Percentiles rank a stretch among this genome's conserved stretches.
Evolutionary conservation across 2,888 invertebrate species (phyloP).

Genomic region (Drosophila pseudotakahashii): DNA sequence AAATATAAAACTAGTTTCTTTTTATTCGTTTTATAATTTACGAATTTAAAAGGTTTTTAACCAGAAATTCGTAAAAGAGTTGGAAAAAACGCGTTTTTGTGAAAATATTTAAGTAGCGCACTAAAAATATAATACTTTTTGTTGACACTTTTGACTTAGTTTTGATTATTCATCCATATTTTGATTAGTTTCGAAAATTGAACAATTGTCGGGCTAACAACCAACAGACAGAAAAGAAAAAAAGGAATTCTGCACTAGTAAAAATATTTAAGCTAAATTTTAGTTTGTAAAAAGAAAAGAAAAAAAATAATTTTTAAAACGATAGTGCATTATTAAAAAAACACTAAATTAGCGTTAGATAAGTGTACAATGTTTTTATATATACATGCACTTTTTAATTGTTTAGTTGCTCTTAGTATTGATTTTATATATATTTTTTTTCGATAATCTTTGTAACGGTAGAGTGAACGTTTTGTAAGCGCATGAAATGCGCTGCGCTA

Average conservation of each 20-base stretch:
- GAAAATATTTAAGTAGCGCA: no score
- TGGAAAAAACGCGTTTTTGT: no score
- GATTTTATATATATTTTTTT: constrained; percentile 48
- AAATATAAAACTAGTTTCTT: no score
- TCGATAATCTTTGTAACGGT: constrained; percentile 17
- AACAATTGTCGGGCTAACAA: background rate
- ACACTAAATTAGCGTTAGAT: constrained; percentile 29
- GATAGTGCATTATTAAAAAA: constrained; percentile 35
- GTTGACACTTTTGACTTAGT: background rate
- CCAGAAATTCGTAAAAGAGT: no score
- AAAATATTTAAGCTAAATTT: constrained; percentile 56
- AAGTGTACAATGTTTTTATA: constrained; percentile 45
- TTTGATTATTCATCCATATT: background rate
- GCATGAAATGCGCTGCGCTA: constrained; percentile 69
- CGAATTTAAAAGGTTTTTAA: no score
- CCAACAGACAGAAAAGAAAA: background rate
- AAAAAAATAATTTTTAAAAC: constrained; percentile 34
- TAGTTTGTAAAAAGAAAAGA: constrained; percentile 50
- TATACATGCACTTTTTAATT: constrained; percentile 17
- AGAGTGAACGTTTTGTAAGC: constrained; percentile 38
- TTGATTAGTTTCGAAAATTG: background rate
- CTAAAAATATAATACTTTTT: background rate
- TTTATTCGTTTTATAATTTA: no score
- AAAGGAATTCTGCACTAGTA: constrained; percentile 25
- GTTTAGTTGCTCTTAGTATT: constrained; percentile 33